Base-by-base conservation (phyloP, 2,888 invertebrate genomes). In the Tipula vernalis region DNA sequence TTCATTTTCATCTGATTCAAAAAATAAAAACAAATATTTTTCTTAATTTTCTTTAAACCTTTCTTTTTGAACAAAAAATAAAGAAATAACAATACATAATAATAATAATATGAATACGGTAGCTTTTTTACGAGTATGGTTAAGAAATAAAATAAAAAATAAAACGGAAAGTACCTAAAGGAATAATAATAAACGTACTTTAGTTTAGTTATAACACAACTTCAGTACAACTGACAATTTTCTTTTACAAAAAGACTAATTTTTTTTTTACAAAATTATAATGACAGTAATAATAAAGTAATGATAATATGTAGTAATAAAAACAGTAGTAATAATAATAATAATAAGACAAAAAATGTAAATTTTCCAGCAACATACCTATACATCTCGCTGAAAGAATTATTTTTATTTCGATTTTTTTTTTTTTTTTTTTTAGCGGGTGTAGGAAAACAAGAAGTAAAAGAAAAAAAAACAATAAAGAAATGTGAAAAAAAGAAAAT, bases 351-450 rank as follows among this genome's bases (percentile, higher is more conserved):
- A 71, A 57, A 28, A 28, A 71, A 71, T 71, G 71, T 71, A 71
- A 71, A 71, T 71, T 71, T 71, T 6, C 12, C 71, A 71, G 71
- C 71, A 71, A 71, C 71, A 71, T 71, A 71, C 71, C 71, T 71
- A 71, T 71, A 71, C 71, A 71, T 71, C 71, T 71, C 71, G 71
- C 71, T 71, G 71, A 71, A 71, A 71, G 71, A 71, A 71, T 71
- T 71, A 71, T 71, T 71, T 71, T 71, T 28, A 71, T 18, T 71
- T 71, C 71, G 71, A 28, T 28, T 28, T 71, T 71, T 71, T 71
- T 71, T 71, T 71, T 28, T 10, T 28, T 28, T 71, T 71, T 71
- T 71, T 71, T 71, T 71, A 71, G 18, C 71, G 71, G 71, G 71
- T 71, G 71, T 71, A 71, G 71, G 71, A 71, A 71, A 71, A 71